Percentiles rank a stretch among this genome's conserved stretches.
These are phyloP conservation scores for Halictus quadricinctus DNA, from an alignment of 2,888 invertebrate species.

Conservation along the genomic window DNA sequence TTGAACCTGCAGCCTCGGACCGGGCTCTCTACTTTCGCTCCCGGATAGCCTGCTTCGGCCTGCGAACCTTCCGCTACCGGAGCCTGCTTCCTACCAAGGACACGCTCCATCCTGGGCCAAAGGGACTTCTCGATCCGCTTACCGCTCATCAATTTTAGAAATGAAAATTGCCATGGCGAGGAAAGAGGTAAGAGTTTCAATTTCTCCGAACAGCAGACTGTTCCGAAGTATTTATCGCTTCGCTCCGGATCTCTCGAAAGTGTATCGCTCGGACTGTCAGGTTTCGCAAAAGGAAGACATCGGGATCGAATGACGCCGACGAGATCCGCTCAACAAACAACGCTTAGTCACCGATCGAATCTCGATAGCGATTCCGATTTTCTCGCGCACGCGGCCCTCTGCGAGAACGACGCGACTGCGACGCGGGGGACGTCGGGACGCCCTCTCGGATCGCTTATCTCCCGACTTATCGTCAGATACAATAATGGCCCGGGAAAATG, in stretches of 20 bases:
- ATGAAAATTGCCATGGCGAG: background rate
- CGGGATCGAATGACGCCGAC: constrained; percentile 37
- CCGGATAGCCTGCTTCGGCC: background rate
- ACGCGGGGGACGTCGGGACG: constrained; percentile 25
- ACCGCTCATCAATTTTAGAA: too few relatives aligned
- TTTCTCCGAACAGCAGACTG: background rate
- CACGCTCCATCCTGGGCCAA: background rate
- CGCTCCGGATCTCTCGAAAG: background rate
- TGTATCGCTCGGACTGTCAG: background rate
- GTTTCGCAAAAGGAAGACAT: constrained; percentile 12
- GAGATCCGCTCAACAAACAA: constrained; percentile 67
- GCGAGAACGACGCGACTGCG: constrained; percentile 53
- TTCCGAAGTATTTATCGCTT: background rate
- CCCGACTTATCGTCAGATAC: constrained; percentile 77
- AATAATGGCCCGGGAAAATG: constrained; percentile 77
- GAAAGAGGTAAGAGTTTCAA: background rate
- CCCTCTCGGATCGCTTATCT: constrained; percentile 61
- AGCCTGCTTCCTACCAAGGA: background rate
- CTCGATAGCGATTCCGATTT: constrained; percentile 69
- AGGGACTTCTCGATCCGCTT: too few relatives aligned
- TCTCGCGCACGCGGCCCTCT: constrained; percentile 70
- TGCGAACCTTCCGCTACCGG: background rate
- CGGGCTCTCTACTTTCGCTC: background rate
- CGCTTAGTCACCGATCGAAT: constrained; percentile 75
- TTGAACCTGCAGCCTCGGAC: constrained; percentile 25